These are phyloP conservation scores for Umimayanthus chanpuru DNA, from an alignment of 92 coral and sea anemone species.

Conservation along the genomic window DNA sequence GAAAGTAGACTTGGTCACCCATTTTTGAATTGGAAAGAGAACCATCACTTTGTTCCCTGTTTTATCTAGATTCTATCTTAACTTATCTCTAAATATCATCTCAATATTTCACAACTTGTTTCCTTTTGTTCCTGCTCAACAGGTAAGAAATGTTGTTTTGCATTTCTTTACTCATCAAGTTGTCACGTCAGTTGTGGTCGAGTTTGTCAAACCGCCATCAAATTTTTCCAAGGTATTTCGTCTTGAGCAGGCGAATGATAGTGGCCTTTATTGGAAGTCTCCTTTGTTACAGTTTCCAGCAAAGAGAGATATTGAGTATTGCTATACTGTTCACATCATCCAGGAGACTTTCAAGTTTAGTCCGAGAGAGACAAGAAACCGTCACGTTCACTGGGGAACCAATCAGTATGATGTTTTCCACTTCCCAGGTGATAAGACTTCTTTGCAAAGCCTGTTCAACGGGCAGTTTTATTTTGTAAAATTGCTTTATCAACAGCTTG, in stretches of 20 bases:
- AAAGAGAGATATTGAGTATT: slow-evolving; percentile 36
- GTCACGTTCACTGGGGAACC: background rate
- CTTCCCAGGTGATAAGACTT: background rate
- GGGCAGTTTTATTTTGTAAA: slow-evolving; percentile 71
- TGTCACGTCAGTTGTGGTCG: slow-evolving; percentile 7
- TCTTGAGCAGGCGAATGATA: slow-evolving; percentile 3
- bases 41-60: no score
- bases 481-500: slow-evolving; percentile 42
- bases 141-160: slow-evolving; percentile 11
- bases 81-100: no score
- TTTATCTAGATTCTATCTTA: no score
- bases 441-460: slow-evolving; percentile 29
- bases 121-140: background rate
- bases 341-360: background rate
- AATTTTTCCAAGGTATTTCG: slow-evolving; percentile 11
- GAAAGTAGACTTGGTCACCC: no score
- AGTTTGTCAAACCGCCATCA: background rate
- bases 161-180: slow-evolving; percentile 8
- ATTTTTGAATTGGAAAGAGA: no score
- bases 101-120: background rate
- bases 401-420: slow-evolving; percentile 72
- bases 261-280: slow-evolving; percentile 58
- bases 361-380: background rate
- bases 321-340: slow-evolving; percentile 41
- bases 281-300: slow-evolving; percentile 15